Conservation (phyloP, 2,888 invertebrate species). For the Aspidapion aeneum region DNA sequence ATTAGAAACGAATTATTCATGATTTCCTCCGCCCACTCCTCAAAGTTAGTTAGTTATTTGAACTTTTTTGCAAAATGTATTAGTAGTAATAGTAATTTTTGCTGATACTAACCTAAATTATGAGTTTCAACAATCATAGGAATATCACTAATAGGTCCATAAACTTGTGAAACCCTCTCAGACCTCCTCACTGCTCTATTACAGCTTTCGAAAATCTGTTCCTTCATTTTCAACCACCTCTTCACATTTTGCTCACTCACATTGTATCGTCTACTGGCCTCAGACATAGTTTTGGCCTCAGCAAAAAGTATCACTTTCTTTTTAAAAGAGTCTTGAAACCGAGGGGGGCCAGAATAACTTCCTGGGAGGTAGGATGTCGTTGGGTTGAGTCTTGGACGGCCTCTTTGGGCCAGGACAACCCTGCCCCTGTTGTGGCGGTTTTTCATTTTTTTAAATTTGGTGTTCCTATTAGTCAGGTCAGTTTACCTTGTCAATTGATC, state of each 20-base stretch:
- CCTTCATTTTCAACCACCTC: conserved; percentile 38
- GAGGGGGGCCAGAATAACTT: too few relatives aligned
- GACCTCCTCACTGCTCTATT: conserved; percentile 21
- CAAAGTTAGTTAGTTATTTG: too few relatives aligned
- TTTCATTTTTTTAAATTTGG: too few relatives aligned
- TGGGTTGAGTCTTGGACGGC: background rate
- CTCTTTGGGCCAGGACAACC: too few relatives aligned
- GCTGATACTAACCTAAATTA: too few relatives aligned
- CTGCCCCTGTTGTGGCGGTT: too few relatives aligned
- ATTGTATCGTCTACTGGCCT: conserved; percentile 38
- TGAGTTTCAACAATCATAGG: background rate
- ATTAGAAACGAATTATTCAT: too few relatives aligned
- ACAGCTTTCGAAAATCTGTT: conserved; percentile 27
- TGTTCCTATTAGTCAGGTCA: too few relatives aligned
- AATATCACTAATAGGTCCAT: background rate
- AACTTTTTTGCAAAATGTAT: too few relatives aligned
- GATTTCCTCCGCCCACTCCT: too few relatives aligned
- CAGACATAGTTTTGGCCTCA: conserved; percentile 37
- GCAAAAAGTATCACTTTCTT: conserved; percentile 40
- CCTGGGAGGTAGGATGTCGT: background rate
- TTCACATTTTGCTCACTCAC: conserved; percentile 41
- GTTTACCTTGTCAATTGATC: too few relatives aligned
- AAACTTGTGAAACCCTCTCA: conserved; percentile 5
- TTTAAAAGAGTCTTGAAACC: conserved; percentile 33
- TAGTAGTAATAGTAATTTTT: too few relatives aligned